Evolutionary conservation across 2,797 vertebrate genomes (phyloP).

Genomic region (Knipowitschia caucasica): DNA sequence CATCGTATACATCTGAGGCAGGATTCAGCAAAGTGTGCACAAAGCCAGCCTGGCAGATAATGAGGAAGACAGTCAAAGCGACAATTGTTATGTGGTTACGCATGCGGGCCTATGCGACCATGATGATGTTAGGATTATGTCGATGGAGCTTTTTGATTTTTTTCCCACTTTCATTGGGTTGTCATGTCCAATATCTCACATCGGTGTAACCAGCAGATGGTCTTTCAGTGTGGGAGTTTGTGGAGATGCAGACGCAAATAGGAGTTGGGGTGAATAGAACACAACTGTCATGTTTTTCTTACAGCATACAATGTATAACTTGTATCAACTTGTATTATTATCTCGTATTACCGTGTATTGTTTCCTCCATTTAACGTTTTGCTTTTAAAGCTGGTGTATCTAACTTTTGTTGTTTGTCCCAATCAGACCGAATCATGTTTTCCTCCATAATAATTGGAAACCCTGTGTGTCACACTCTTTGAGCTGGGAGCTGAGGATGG

Average conservation of each 20-base stretch:
- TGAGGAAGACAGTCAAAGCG: conserved; percentile 23
- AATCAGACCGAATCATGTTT: too few species aligned
- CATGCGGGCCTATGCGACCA: conserved; percentile 16
- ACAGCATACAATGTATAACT: conserved; percentile 11
- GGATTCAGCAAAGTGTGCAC: conserved; percentile 17
- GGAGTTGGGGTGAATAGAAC: conserved; percentile 24
- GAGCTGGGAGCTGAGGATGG: too few species aligned
- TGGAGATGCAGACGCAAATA: conserved; percentile 16
- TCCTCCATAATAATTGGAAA: too few species aligned
- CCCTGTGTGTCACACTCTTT: too few species aligned
- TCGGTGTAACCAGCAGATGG: conserved; percentile 26
- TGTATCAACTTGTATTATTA: too few species aligned
- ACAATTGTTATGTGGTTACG: conserved; percentile 10
- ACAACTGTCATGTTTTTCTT: conserved; percentile 1
- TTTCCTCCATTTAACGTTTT: too few species aligned
- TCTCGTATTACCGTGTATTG: too few species aligned
- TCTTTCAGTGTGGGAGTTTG: conserved; percentile 22
- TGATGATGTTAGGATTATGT: conserved; percentile 43
- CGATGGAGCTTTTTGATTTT: conserved; percentile 22
- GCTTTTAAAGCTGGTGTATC: too few species aligned
- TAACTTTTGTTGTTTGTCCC: too few species aligned
- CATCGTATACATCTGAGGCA: conserved; percentile 37
- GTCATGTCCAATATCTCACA: conserved; percentile 38
- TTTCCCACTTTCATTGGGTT: conserved; percentile 18
- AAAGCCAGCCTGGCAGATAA: conserved; percentile 26